A percentile compares a stretch with the other conserved stretches of the same genome.
phyloP scores from a whole-genome alignment of 2,888 invertebrate species.

The Chorisops tibialis region DNA sequence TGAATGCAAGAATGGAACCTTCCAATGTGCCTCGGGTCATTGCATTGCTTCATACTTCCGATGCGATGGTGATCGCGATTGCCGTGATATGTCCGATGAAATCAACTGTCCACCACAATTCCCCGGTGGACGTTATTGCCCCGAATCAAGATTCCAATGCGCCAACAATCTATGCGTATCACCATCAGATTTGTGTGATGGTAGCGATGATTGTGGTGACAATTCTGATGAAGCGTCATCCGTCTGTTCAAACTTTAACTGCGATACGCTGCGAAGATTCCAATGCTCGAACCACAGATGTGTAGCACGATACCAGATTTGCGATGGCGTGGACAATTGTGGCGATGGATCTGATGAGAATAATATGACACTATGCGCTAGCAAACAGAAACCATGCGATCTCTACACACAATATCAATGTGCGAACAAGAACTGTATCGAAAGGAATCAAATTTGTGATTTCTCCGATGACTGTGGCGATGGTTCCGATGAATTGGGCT shows the following conservation, averaged over 20 bases:
- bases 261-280: conserved; percentile 79
- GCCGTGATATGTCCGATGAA: conserved; percentile 86
- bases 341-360: conserved; percentile 95
- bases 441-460: conserved; percentile 77
- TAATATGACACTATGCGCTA: conserved; percentile 83
- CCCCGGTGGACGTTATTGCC: conserved; percentile 85
- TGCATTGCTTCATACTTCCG: conserved; percentile 86
- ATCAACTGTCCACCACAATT: conserved; percentile 83
- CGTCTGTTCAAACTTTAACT: conserved; percentile 80
- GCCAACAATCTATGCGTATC: conserved; percentile 89
- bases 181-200: conserved; percentile 86
- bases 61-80: conserved; percentile 87
- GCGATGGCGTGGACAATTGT: conserved; percentile 90
- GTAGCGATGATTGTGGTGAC: conserved; percentile 90
- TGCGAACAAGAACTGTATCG: conserved; percentile 81
- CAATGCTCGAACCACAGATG: conserved; percentile 88
- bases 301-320: conserved; percentile 79
- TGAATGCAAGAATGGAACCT: conserved; percentile 84
- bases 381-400: conserved; percentile 73
- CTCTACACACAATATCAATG: conserved; percentile 79
- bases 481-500: conserved; percentile 85
- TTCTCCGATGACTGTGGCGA: conserved; percentile 89
- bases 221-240: conserved; percentile 79
- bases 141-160: conserved; percentile 87
- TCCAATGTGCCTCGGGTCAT: conserved; percentile 89